Evolutionary conservation across 2,113 vertebrate genomes (phyloP), one percentile per base, ranked within the genome.

Genomic region (Desmodus rotundus): DNA sequence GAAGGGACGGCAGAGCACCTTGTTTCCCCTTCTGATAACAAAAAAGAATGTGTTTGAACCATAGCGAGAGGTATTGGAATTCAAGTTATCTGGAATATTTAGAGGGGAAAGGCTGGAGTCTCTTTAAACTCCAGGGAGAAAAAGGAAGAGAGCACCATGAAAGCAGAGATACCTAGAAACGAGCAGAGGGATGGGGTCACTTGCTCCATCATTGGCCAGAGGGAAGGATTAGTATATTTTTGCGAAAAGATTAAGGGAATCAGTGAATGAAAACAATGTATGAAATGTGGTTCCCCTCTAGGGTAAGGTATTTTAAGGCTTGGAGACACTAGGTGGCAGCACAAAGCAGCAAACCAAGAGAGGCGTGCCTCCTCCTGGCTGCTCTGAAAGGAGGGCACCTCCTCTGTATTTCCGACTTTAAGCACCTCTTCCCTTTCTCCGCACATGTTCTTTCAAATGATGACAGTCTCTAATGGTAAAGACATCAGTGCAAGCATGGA

Each of bases 271-370:
- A 70, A 73, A 52, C 26, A 13, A 36, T 52, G 33, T 20, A 20
- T 78, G 47, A 52, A 82, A 61, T 12, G 31, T 5, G 15, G 16
- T 19, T 50, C 38, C 20, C 86, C 80, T 26, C 50, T 17, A 16
- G 41, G 56, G 58, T 26, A 28, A 15, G 14, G 11, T 9, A 3
- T 12, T 73, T 61, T 52, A 43, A 61, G 3, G 24, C 19, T 3
- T 54, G 31, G 0, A 33, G 54, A 87, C 97, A 88, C 93, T 90
- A 97, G 97, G 80, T 94, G 97, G 97, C 97, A 92, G 95, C 93
- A 96, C 87, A 43, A 50, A 63, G 89, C 97, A 95, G 70, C 50
- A 89, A 78, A 94, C 82, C 3, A 6, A 45, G 38, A 38, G 26
- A n/a, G 13, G 11, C 22, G 16, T 0, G 10, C 33, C 41, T 4